phyloP scores from a whole-genome alignment of 1,140 invertebrate species.

The Brachionus paranguensis region DNA sequence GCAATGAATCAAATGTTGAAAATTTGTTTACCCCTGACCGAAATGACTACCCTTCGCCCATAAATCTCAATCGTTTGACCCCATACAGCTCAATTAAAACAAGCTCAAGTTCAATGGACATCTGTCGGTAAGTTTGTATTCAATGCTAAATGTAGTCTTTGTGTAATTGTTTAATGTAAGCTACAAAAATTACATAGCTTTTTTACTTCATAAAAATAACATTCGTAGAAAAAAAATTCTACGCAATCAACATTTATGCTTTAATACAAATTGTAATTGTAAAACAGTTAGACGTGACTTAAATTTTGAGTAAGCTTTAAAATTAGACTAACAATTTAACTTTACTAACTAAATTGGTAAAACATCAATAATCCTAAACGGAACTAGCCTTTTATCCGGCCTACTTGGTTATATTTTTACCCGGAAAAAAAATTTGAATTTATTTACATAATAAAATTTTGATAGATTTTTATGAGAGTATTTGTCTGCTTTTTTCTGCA shows the following conservation, averaged over 20 bases:
- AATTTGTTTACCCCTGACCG: constrained; percentile 27
- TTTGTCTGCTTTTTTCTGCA: too few relatives aligned
- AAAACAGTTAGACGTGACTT: constrained; percentile 4
- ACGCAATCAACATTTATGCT: background rate
- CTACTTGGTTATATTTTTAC: too few relatives aligned
- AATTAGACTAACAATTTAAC: background rate
- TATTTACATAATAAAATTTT: too few relatives aligned
- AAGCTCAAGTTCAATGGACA: constrained; percentile 40
- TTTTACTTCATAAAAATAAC: constrained; percentile 18
- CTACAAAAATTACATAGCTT: constrained; percentile 29
- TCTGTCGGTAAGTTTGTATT: constrained; percentile 23
- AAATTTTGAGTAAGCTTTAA: constrained; percentile 15
- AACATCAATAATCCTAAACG: background rate
- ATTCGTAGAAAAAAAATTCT: constrained; percentile 1
- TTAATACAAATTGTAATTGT: constrained; percentile 4
- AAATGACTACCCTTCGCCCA: constrained; percentile 2
- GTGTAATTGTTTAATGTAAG: background rate
- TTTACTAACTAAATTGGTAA: background rate
- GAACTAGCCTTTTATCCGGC: background rate
- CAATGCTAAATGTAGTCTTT: background rate
- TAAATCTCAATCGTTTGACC: background rate
- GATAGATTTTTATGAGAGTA: too few relatives aligned
- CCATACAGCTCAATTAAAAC: constrained; percentile 31
- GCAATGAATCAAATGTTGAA: constrained; percentile 28
- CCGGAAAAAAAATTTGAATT: too few relatives aligned